A percentile compares a stretch with the other conserved stretches of the same genome.
phyloP scores from a whole-genome alignment of 2,113 vertebrate genomes.

The Apteryx mantelli region DNA sequence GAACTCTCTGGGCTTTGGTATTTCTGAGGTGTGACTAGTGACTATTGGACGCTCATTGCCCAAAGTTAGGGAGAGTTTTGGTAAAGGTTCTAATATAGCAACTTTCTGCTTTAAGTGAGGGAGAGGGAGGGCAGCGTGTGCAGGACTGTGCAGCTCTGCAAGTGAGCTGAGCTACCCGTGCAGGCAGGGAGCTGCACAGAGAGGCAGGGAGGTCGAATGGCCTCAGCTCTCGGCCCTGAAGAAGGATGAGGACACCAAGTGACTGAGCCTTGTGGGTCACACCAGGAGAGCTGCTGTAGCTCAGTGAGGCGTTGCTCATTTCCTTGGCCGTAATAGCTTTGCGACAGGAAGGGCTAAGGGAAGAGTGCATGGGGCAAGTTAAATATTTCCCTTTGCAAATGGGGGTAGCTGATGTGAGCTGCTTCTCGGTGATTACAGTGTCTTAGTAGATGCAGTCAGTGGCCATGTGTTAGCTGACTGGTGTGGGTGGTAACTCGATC shows the following conservation, averaged over 20 bases:
- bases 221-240: background rate
- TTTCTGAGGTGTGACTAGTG: background rate
- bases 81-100: background rate
- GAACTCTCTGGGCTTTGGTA: background rate
- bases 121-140: accelerated
- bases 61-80: background rate
- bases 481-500: background rate
- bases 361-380: background rate
- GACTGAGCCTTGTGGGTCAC: background rate
- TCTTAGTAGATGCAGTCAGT: background rate
- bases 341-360: background rate
- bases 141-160: background rate
- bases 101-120: background rate
- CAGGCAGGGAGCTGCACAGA: background rate
- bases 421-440: background rate
- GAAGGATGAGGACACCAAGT: background rate
- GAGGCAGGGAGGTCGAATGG: background rate
- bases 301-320: background rate
- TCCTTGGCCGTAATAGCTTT: background rate
- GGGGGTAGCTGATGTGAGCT: background rate
- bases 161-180: background rate
- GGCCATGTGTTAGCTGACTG: background rate
- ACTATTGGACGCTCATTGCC: background rate
- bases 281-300: background rate
- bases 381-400: background rate